Evolutionary conservation across 2,113 vertebrate species (phyloP), one percentile per base, ranked within the genome.

Genomic region (Dendropsophus ebraccatus): DNA sequence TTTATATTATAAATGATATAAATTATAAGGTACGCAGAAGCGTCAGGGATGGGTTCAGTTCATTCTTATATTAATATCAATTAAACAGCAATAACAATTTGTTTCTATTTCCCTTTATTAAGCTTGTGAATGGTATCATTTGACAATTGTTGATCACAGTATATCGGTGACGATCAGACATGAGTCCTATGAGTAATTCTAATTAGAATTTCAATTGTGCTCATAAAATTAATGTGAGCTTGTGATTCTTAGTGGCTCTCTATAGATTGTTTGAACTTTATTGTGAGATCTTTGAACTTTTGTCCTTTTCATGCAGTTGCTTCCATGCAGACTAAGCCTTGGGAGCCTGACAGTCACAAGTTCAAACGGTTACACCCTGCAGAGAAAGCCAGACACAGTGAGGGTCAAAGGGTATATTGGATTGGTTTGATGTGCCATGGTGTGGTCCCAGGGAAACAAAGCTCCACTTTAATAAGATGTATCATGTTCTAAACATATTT

Each of bases 281-380:
- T 81, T 81, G 77, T 41, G 56, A 65, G 58, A 81, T 81, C 78
- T 81, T 81, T 81, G 78, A 81, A 81, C 78, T 81, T 81, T 81
- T 65, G 78, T 81, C 78, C 78, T 81, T 65, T 80, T 62, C 54
- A 62, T 62, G 54, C 78, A 81, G 78, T 62, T 30, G 25, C 74
- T 77, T 81, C 78, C 58, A 81, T 81, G 35, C 78, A 65, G 56
- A 81, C 78, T 81, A 62, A 81, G 78, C 37, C 35, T 23, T 65
- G n/a, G 56, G 32, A 81, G 78, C 56, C 60, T 54, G 28, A 77
- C 49, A 32, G 75, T 77, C 49, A 77, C 75, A 77, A 77, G 75
- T 77, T 77, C 75, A 81, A 81, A 65, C 56, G 23, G 78, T 81
- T 54, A 81, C 78, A 81, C 78, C 78, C 78, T 65, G 58, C 78